Conservation (phyloP, 2,113 vertebrate species). For the Lepus americanus region DNA sequence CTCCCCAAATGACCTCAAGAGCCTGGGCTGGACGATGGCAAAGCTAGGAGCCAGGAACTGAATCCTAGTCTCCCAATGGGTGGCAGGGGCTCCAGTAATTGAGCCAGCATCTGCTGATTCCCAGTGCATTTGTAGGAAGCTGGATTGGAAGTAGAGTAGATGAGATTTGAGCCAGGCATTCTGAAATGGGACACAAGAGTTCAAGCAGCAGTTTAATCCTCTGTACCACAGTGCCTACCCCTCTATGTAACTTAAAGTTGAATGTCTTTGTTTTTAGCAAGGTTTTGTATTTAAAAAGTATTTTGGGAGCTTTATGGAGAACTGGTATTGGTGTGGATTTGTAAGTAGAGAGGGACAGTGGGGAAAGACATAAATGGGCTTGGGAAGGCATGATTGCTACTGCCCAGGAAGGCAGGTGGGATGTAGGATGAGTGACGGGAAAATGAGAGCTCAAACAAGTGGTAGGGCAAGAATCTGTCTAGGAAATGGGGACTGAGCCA, state of each 20-base stretch:
- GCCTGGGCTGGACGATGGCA: no score
- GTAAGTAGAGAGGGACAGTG: neutral
- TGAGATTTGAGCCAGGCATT: no score
- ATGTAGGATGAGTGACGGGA: neutral
- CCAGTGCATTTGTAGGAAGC: no score
- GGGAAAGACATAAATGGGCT: neutral
- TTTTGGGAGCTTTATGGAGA: constrained; percentile 33
- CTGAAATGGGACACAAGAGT: no score
- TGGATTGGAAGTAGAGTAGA: no score
- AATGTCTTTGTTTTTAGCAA: constrained; percentile 47
- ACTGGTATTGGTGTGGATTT: neutral
- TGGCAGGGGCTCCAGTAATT: no score
- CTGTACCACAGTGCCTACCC: no score
- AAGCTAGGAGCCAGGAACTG: no score
- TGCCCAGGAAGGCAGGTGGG: neutral
- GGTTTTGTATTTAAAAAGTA: constrained; percentile 15
- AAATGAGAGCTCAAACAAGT: neutral
- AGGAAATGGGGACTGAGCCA: neutral
- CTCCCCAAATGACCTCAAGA: no score
- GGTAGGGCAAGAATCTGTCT: neutral
- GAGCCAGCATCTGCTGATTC: no score
- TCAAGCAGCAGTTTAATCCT: no score
- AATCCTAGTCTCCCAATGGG: no score
- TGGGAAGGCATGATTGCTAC: neutral
- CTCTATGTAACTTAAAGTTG: constrained; percentile 2